phyloP scores from a whole-genome alignment of 2,888 invertebrate species.

The Norana najaformis region DNA sequence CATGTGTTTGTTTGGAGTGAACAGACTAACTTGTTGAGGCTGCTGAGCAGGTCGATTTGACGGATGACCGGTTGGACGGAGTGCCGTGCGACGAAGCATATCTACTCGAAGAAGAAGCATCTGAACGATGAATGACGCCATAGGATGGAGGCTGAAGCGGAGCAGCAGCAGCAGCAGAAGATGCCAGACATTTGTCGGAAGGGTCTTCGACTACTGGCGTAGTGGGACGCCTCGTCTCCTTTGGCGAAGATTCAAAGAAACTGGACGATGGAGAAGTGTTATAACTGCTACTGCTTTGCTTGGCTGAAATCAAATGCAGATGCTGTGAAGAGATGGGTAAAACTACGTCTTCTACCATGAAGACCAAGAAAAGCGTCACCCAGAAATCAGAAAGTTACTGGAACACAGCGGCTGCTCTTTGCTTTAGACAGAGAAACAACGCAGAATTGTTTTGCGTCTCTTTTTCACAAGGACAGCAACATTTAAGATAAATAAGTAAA shows the following conservation, averaged over 20 bases:
- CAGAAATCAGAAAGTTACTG: not conserved
- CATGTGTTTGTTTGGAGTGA: too few relatives aligned
- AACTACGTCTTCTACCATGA: too few relatives aligned
- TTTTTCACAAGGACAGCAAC: not conserved
- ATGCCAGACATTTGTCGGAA: not conserved
- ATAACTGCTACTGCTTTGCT: not conserved
- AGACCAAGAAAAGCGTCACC: too few relatives aligned
- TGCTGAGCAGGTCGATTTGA: slow-evolving; percentile 26
- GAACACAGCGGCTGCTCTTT: not conserved
- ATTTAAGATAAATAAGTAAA: not conserved
- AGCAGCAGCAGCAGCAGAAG: not conserved
- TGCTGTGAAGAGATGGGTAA: not conserved
- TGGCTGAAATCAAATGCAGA: not conserved
- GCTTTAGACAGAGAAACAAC: not conserved
- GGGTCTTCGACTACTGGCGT: not conserved
- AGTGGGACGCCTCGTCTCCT: not conserved
- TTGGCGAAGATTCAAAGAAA: not conserved
- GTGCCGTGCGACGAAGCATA: not conserved
- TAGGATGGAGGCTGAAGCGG: slow-evolving; percentile 17
- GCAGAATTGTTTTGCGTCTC: not conserved
- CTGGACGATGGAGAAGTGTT: slow-evolving; percentile 17
- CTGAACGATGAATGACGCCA: not conserved
- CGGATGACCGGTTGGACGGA: slow-evolving; percentile 29
- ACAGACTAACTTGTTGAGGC: not conserved
- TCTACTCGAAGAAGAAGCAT: not conserved